Base-by-base conservation (phyloP, 2,113 vertebrate genomes). In the Pelusios castaneus region DNA sequence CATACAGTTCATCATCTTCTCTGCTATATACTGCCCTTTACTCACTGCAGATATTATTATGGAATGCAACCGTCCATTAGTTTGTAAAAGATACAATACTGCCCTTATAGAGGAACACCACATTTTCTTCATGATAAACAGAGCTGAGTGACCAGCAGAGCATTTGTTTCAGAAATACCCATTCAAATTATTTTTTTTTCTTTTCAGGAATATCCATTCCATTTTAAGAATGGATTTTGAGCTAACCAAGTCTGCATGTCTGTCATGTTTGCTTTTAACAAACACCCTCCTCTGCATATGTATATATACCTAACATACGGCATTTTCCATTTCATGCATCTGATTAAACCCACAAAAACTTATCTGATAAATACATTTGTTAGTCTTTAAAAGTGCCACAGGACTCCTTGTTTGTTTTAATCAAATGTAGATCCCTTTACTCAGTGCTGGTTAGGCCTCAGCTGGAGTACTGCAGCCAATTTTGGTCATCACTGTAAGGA, bases 181-280 rank as follows among this genome's bases (percentile, higher is more conserved):
- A 14, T 56, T 96, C 10, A 84, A 91, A 88, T 3, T 11, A 21
- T 10, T 58, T n/a, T 47, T 10, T 47, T 52, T 52, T 52, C 4
- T 25, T 78, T 89, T 90, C 6, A 24, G 38, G 60, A 89, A 45
- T 45, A 5, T 2, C 6, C 43, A 14, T 56, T 96, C 13, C 81
- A 91, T 89, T 3, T 10, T 24, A 60, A 92, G 89, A 95, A 41
- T 4, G 79, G 29, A 73, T 89, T 91, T 95, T 89, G 45, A 86
- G 10, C 84, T 51, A 77, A 22, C 4, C 2, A 8, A 41, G 3
- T 55, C 67, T 87, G 22, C 13, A 67, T 13, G 21, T 16, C 1
- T 43, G 91, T 70, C 80, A 25, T 51, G 3, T 79, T 92, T 78
- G 16, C 25, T 58, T 93, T 92, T 51, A 82, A 6, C 38, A 87